A percentile compares a stretch with the other conserved stretches of the same genome.
Conservation (phyloP, 2,888 invertebrate genomes). For the Lutraria lutraria region DNA sequence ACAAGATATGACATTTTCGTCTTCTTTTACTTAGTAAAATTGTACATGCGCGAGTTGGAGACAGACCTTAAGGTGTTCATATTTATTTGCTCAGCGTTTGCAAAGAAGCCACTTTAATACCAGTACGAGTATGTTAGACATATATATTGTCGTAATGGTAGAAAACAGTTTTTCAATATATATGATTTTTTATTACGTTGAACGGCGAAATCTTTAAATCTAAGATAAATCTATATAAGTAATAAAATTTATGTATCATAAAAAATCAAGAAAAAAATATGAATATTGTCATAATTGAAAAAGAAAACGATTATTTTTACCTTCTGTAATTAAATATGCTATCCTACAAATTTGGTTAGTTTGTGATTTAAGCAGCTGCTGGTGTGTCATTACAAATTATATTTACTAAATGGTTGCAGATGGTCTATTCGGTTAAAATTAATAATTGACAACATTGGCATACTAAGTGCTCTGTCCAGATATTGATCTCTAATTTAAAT, state of each 20-base stretch:
- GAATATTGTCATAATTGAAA: not conserved
- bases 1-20: not conserved
- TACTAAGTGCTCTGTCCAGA: not conserved
- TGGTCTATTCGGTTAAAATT: not conserved
- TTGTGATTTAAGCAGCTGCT: not conserved
- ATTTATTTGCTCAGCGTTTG: too few relatives aligned
- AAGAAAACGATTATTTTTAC: not conserved
- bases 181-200: too few relatives aligned
- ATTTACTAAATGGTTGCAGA: slow-evolving; percentile 16
- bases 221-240: too few relatives aligned
- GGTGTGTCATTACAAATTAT: slow-evolving; percentile 5
- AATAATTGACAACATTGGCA: not conserved
- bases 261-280: too few relatives aligned
- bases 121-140: too few relatives aligned
- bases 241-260: too few relatives aligned
- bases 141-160: too few relatives aligned
- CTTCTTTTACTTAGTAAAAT: not conserved
- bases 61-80: not conserved
- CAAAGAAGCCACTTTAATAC: too few relatives aligned
- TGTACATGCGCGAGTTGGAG: not conserved
- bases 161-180: too few relatives aligned
- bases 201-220: too few relatives aligned
- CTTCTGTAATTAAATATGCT: not conserved
- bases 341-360: not conserved
- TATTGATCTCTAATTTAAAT: slow-evolving; percentile 7